Evolutionary conservation across 2,888 invertebrate species (phyloP).

Genomic region (Tortrix viridana): DNA sequence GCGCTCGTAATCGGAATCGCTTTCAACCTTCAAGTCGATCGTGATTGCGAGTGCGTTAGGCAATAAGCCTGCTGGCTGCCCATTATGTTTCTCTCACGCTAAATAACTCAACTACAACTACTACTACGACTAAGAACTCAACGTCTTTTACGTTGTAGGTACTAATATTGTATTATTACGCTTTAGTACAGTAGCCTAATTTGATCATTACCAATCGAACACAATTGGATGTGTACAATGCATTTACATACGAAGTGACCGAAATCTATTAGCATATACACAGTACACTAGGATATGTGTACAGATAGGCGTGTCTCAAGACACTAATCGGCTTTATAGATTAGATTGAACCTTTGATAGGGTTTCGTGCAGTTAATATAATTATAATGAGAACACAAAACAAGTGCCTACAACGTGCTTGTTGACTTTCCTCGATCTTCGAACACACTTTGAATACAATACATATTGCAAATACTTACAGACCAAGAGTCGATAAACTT

Average conservation of each 20-base stretch:
- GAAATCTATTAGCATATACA: background rate
- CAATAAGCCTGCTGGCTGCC: too few relatives aligned
- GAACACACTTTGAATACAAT: background rate
- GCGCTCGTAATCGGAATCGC: too few relatives aligned
- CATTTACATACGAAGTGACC: constrained; percentile 2
- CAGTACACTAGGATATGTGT: background rate
- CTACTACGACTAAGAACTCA: too few relatives aligned
- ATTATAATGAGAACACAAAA: constrained; percentile 23
- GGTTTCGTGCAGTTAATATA: constrained; percentile 19
- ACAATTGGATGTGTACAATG: background rate
- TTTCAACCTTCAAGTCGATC: too few relatives aligned
- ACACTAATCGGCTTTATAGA: constrained; percentile 17
- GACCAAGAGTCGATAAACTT: too few relatives aligned
- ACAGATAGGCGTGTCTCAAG: background rate
- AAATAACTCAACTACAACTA: too few relatives aligned
- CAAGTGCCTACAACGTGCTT: background rate
- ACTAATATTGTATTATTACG: background rate
- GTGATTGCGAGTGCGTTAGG: too few relatives aligned
- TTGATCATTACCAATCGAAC: background rate
- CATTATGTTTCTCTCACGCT: background rate
- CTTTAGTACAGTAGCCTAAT: background rate
- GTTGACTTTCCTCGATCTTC: constrained; percentile 6
- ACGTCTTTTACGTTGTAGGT: too few relatives aligned
- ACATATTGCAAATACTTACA: too few relatives aligned
- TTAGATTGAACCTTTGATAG: constrained; percentile 22